Conservation (phyloP, 1,140 invertebrate species). For the Drosophila malerkotliana region DNA sequence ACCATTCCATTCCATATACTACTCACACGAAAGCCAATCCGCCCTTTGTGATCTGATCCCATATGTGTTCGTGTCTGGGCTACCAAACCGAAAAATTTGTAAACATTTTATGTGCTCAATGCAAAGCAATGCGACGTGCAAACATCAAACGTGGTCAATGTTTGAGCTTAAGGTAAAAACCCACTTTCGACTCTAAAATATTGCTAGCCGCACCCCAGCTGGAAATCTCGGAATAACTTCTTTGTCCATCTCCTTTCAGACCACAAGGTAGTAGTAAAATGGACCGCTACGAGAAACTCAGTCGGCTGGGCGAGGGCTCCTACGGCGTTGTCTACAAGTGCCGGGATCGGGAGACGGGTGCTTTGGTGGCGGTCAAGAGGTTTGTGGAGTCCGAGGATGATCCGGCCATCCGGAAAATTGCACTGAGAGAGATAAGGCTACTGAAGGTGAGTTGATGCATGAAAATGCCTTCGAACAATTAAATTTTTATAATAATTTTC, state of each 20-base stretch:
- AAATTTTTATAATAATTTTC: background rate
- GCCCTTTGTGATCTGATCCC: conserved; percentile 37
- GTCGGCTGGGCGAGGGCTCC: conserved; percentile 98
- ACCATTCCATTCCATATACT: conserved; percentile 20
- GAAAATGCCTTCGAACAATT: background rate
- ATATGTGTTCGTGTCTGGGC: conserved; percentile 72
- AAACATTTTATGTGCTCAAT: conserved; percentile 76
- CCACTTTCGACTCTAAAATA: conserved; percentile 19
- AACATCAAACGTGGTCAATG: conserved; percentile 82
- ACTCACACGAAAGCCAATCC: conserved; percentile 7
- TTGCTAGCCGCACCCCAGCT: conserved; percentile 6
- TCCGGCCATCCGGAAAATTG: conserved; percentile 98
- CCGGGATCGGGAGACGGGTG: conserved; percentile 96
- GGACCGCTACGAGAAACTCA: conserved; percentile 99
- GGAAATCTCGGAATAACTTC: conserved; percentile 1
- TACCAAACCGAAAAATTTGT: conserved; percentile 61
- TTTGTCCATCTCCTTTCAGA: conserved; percentile 84
- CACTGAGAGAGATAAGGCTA: conserved; percentile 97
- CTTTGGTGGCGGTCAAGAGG: conserved; percentile 99
- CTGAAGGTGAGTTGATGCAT: conserved; percentile 91
- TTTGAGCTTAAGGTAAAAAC: conserved; percentile 80
- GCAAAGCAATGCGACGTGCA: conserved; percentile 80
- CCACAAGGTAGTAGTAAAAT: conserved; percentile 94
- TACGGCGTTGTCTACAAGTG: conserved; percentile 99
- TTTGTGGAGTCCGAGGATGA: conserved; percentile 99